Percentiles rank a stretch among this genome's conserved stretches.
Conservation (phyloP, 2,113 vertebrate genomes). For the Alectura lathami region DNA sequence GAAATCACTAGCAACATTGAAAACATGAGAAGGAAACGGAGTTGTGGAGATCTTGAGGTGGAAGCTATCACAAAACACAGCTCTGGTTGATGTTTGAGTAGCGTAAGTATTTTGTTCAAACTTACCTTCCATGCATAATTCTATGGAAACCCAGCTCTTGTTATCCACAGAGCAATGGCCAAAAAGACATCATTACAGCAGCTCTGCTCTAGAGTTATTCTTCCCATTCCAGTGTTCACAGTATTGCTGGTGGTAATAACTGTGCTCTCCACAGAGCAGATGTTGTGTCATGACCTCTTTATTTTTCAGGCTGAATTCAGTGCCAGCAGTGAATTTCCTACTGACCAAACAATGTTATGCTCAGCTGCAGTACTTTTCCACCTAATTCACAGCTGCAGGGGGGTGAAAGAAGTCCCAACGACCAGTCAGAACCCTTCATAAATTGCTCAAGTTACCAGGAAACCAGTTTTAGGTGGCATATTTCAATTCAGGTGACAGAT, state of each 20-base stretch:
- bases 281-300: slow-evolving; percentile 49
- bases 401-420: neutral
- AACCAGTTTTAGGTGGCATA: neutral
- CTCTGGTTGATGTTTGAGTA: slow-evolving; percentile 31
- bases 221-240: neutral
- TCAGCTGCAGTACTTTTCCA: slow-evolving; percentile 43
- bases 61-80: neutral
- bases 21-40: neutral
- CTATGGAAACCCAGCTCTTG: neutral
- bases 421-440: slow-evolving; percentile 1
- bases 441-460: slow-evolving; percentile 32
- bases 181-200: slow-evolving; percentile 9
- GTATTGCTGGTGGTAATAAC: slow-evolving; percentile 23
- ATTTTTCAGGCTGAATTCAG: slow-evolving; percentile 44
- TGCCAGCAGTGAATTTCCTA: slow-evolving; percentile 47
- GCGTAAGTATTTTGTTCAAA: neutral
- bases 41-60: neutral
- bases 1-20: neutral
- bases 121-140: neutral
- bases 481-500: neutral
- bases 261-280: slow-evolving; percentile 49
- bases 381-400: slow-evolving; percentile 48
- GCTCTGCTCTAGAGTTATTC: slow-evolving; percentile 3
- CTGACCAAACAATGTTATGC: neutral
- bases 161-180: neutral